Evolutionary conservation across 2,797 vertebrate genomes (phyloP).

Genomic region (Tadarida brasiliensis): DNA sequence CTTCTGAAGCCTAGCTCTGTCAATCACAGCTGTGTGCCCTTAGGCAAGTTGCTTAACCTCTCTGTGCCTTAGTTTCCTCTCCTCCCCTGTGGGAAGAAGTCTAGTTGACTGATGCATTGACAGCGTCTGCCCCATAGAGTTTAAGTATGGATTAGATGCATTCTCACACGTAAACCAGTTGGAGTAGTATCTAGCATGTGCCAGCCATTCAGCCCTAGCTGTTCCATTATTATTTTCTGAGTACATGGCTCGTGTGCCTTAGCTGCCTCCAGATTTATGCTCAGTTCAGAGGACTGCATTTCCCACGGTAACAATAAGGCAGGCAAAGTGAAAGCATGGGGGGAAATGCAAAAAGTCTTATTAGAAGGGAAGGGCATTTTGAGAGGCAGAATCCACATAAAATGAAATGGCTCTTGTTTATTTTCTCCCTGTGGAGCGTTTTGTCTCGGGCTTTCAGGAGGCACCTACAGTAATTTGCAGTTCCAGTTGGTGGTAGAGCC

Average conservation of each 20-base stretch:
- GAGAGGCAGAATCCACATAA: neutral
- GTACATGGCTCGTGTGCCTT: accelerated
- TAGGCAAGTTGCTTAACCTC: neutral
- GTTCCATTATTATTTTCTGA: neutral
- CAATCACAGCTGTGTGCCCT: neutral
- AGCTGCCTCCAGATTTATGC: neutral
- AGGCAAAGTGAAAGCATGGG: neutral
- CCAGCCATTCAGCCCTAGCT: neutral
- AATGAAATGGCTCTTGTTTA: constrained; percentile 15
- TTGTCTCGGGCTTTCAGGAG: constrained; percentile 48
- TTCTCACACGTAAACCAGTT: neutral
- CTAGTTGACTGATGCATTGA: neutral
- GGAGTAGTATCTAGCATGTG: neutral
- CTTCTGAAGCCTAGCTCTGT: neutral
- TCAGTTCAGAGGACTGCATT: neutral
- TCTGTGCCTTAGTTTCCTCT: neutral
- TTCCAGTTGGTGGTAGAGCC: constrained; percentile 24
- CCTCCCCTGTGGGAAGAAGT: neutral
- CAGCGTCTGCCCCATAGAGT: no score
- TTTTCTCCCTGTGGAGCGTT: constrained; percentile 16
- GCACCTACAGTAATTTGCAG: neutral
- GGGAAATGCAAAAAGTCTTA: neutral
- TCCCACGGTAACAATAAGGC: neutral
- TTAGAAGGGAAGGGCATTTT: neutral
- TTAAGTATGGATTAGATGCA: neutral